Conservation (phyloP, 1,140 invertebrate genomes). For the Archivesica marissinica region DNA sequence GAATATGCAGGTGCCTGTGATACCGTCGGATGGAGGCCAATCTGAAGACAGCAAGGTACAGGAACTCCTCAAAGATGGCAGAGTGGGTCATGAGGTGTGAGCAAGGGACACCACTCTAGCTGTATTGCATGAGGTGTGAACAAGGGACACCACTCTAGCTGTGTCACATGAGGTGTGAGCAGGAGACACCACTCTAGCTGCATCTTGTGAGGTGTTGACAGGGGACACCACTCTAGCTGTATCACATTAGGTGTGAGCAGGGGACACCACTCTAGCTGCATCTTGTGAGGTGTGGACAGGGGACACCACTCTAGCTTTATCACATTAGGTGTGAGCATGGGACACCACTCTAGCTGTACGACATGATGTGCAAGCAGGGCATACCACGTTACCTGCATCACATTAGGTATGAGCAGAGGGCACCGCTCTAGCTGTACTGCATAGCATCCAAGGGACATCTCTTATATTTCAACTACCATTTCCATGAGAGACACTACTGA, state of each 20-base stretch:
- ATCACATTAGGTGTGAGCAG: neutral
- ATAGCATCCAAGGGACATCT: too few relatives aligned
- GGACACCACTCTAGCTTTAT: too few relatives aligned
- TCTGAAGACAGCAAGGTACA: slow-evolving; percentile 40
- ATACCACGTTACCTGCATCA: too few relatives aligned
- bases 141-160: neutral
- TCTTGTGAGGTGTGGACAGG: too few relatives aligned
- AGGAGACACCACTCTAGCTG: neutral
- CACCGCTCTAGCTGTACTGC: too few relatives aligned
- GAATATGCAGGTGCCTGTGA: slow-evolving; percentile 90
- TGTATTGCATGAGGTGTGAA: neutral
- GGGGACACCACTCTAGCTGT: neutral
- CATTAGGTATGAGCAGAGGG: too few relatives aligned
- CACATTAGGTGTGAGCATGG: too few relatives aligned
- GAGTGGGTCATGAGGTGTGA: slow-evolving; percentile 76
- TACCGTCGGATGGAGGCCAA: slow-evolving; percentile 87
- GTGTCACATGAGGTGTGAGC: neutral
- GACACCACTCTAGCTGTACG: too few relatives aligned
- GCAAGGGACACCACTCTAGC: neutral
- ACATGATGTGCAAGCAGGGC: too few relatives aligned
- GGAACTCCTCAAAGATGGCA: slow-evolving; percentile 67
- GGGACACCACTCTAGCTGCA: neutral
- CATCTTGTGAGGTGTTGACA: neutral
- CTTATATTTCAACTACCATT: too few relatives aligned
- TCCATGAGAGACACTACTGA: too few relatives aligned